Conservation (phyloP, 2,113 vertebrate species). For the Trogon surrucura region DNA sequence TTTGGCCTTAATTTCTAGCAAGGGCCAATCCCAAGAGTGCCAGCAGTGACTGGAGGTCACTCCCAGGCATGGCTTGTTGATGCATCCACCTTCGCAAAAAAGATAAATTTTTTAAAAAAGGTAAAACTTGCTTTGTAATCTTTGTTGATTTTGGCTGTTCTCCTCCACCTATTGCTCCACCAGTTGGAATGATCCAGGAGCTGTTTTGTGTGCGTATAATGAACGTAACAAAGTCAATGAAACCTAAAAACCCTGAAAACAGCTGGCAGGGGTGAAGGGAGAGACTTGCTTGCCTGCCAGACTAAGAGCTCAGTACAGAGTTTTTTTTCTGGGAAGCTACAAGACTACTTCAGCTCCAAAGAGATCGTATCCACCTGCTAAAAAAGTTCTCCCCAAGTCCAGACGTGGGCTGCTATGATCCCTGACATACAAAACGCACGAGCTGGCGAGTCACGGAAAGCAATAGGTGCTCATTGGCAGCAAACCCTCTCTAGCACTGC, state of each 20-base stretch:
- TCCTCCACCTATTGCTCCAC: slow-evolving; percentile 39
- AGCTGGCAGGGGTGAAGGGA: not conserved
- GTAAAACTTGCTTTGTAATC: slow-evolving; percentile 15
- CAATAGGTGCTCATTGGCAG: not conserved
- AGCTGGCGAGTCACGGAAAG: not conserved
- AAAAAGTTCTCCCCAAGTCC: not conserved
- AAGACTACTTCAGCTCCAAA: not conserved
- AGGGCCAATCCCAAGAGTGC: not conserved
- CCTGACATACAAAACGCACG: not conserved
- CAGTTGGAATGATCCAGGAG: not conserved
- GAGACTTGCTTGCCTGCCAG: not conserved
- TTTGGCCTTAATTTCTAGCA: not conserved
- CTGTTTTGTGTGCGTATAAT: not conserved
- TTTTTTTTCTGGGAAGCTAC: not conserved
- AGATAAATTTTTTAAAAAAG: not conserved
- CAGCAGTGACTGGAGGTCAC: not conserved
- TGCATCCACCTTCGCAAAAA: not conserved
- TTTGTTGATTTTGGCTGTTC: slow-evolving; percentile 65
- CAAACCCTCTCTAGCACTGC: not conserved
- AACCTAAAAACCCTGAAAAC: not conserved
- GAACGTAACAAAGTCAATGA: not conserved
- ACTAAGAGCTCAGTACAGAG: not conserved
- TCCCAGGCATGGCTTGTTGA: not conserved
- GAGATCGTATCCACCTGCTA: not conserved
- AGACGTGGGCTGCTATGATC: not conserved